A percentile compares a stretch with the other conserved stretches of the same genome.
Evolutionary conservation across 1,140 invertebrate genomes (phyloP).

Genomic region (Onthophagus taurus): DNA sequence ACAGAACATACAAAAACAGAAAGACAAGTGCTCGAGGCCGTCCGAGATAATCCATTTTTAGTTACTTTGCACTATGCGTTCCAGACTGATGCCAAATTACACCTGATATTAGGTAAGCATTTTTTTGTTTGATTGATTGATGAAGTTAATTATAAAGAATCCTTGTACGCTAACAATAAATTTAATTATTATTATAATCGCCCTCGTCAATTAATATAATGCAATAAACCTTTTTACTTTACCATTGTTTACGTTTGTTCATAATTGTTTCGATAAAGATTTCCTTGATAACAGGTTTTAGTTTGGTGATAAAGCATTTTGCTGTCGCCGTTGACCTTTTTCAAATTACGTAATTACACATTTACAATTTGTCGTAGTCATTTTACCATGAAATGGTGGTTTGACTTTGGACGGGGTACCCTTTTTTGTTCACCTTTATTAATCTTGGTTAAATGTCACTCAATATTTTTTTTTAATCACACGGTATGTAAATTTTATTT

Average conservation of each 20-base stretch:
- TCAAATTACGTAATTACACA: no score
- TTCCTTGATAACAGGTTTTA: no score
- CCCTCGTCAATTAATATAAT: not conserved
- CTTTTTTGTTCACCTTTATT: no score
- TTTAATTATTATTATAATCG: not conserved
- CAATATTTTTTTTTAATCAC: no score
- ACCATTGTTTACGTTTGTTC: not conserved
- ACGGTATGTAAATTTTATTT: no score
- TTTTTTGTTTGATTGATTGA: not conserved
- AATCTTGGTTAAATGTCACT: no score
- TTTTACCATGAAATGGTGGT: no score
- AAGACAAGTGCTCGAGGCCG: slow-evolving; percentile 78
- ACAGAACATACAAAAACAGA: slow-evolving; percentile 90
- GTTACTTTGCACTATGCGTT: slow-evolving; percentile 91
- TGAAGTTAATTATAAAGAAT: not conserved
- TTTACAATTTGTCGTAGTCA: no score
- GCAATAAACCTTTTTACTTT: not conserved
- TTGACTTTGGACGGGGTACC: no score
- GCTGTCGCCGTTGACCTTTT: no score
- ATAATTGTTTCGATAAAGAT: no score
- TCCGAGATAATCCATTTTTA: slow-evolving; percentile 81
- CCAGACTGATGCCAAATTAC: slow-evolving; percentile 84
- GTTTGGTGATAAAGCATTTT: no score
- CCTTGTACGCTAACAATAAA: not conserved
- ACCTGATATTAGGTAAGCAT: slow-evolving; percentile 78